A percentile compares a stretch with the other conserved stretches of the same genome.
Conservation (phyloP, 2,888 invertebrate species). For the Stratiomys singularior region DNA sequence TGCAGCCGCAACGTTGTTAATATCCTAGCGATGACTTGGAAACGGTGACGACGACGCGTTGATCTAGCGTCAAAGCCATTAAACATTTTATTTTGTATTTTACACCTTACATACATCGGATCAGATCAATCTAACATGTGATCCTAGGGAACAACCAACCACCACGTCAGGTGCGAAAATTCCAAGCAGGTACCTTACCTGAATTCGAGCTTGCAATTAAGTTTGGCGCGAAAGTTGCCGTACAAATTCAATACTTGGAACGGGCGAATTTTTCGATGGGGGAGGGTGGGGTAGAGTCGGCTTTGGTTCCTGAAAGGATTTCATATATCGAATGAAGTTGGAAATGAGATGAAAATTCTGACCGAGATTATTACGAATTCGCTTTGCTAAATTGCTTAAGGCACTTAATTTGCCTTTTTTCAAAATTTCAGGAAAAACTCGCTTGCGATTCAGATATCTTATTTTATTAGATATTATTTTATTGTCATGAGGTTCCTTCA, state of each 20-base stretch:
- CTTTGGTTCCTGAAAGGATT: not conserved
- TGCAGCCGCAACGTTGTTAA: not conserved
- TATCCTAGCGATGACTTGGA: not conserved
- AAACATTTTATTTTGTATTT: not conserved
- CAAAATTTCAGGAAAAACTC: no score
- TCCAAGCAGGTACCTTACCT: conserved; percentile 1
- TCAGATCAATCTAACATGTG: conserved; percentile 25
- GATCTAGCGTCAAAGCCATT: conserved; percentile 7
- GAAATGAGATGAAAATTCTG: no score
- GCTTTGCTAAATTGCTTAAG: no score
- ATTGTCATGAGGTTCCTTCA: no score
- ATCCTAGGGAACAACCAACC: not conserved
- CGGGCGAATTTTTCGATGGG: not conserved
- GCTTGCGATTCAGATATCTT: no score
- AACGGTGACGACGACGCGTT: not conserved
- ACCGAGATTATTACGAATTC: no score
- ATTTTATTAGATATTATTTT: no score
- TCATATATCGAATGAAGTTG: no score
- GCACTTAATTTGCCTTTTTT: no score
- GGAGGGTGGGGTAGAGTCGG: not conserved
- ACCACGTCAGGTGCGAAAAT: not conserved
- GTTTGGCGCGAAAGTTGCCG: conserved; percentile 2
- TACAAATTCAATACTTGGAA: not conserved
- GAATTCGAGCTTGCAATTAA: conserved; percentile 17
- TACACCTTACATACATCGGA: not conserved